These are phyloP conservation scores for Camponotus floridanus DNA, from an alignment of 1,140 invertebrate genomes.

Conservation along the genomic window DNA sequence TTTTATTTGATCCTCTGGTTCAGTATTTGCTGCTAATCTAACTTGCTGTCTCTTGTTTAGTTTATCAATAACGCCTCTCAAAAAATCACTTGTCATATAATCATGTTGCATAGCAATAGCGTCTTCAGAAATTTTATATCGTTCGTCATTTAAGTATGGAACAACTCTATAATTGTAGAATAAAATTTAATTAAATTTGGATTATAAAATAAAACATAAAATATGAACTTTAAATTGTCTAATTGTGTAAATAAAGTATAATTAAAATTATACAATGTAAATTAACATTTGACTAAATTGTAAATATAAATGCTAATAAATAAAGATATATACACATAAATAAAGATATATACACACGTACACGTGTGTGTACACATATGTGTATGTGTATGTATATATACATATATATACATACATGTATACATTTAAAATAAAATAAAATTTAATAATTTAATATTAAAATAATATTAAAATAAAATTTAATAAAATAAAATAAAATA, in stretches of 20 bases:
- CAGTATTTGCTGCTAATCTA: neutral
- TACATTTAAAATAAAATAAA: neutral
- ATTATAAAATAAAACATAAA: neutral
- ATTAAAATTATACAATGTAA: neutral
- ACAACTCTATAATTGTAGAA: neutral
- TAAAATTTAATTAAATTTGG: constrained; percentile 18
- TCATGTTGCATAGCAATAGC: neutral
- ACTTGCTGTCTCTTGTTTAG: neutral
- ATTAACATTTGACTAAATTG: neutral
- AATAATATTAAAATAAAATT: too few species aligned
- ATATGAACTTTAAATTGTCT: neutral
- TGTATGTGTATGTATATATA: too few species aligned
- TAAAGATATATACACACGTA: too few species aligned
- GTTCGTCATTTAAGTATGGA: neutral
- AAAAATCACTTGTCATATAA: neutral
- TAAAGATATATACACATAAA: too few species aligned
- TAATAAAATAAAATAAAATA: too few species aligned
- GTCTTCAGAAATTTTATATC: neutral
- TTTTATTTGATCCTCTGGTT: neutral
- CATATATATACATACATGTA: neutral
- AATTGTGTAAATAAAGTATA: neutral
- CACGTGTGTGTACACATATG: too few species aligned
- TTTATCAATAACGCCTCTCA: neutral
- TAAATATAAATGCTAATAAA: too few species aligned
- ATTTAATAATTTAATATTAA: too few species aligned